Evolutionary conservation across 1,140 invertebrate species (phyloP).

Genomic region (Sinella curviseta): DNA sequence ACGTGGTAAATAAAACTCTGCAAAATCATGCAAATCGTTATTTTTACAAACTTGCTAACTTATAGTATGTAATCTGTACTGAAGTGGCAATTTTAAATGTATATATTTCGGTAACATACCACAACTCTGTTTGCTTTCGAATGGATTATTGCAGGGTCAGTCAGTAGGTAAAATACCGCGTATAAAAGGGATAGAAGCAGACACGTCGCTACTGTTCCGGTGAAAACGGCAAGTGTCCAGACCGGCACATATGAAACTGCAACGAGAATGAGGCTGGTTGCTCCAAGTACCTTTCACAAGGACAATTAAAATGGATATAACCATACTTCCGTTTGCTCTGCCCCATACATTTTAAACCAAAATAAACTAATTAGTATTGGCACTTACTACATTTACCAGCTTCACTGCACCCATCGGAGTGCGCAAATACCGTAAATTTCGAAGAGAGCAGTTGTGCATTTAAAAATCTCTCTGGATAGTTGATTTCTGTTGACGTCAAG

Average conservation of each 20-base stretch:
- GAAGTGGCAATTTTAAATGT: not conserved
- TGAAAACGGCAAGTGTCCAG: constrained; percentile 23
- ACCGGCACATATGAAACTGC: constrained; percentile 23
- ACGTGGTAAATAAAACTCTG: constrained; percentile 35
- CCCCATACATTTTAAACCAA: no score
- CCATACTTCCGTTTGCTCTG: no score
- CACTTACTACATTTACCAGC: constrained; percentile 30
- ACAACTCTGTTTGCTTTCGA: constrained; percentile 5
- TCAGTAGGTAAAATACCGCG: not conserved
- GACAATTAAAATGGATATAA: no score
- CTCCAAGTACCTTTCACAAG: constrained; percentile 29
- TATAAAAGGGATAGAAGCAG: constrained; percentile 17
- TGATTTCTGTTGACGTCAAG: no score
- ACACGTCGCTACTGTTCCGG: constrained; percentile 13
- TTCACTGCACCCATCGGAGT: constrained; percentile 33
- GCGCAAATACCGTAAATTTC: constrained; percentile 19
- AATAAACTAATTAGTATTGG: no score
- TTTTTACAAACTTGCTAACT: not conserved
- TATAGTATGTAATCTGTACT: not conserved
- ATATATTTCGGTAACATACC: no score
- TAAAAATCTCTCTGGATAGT: no score
- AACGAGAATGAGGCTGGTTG: constrained; percentile 21
- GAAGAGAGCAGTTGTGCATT: not conserved
- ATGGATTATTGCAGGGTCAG: not conserved
- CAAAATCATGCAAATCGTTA: not conserved